Percentiles rank a stretch among this genome's conserved stretches.
phyloP scores from a whole-genome alignment of 1,140 invertebrate genomes.

The Eurytemora carolleeae region DNA sequence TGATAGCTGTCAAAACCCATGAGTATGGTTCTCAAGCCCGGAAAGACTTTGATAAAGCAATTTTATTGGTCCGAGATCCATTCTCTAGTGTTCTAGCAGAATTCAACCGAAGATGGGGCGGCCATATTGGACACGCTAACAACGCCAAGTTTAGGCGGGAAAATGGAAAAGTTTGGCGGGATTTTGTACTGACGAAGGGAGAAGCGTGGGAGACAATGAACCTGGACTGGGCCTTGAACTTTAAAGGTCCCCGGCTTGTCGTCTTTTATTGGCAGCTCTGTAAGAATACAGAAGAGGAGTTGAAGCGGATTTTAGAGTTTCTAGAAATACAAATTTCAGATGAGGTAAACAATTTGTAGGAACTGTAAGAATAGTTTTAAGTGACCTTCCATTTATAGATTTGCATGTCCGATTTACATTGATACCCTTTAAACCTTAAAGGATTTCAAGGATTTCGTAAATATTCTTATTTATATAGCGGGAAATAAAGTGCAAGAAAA shows the following conservation, averaged over 20 bases:
- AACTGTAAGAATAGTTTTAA: too few relatives aligned
- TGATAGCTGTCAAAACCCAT: conserved; percentile 55
- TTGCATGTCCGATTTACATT: too few relatives aligned
- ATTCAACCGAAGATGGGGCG: conserved; percentile 46
- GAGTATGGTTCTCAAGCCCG: conserved; percentile 38
- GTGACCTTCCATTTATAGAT: too few relatives aligned
- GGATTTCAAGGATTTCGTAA: too few relatives aligned
- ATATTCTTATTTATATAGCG: too few relatives aligned
- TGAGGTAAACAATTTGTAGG: too few relatives aligned
- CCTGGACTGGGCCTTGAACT: not conserved
- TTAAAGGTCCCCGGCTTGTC: not conserved
- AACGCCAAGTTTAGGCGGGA: conserved; percentile 32
- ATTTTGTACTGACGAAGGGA: not conserved
- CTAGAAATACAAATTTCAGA: too few relatives aligned
- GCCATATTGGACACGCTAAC: conserved; percentile 44
- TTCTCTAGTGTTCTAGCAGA: conserved; percentile 42
- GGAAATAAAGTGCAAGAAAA: too few relatives aligned
- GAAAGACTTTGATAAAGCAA: conserved; percentile 38
- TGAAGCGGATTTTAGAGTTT: too few relatives aligned
- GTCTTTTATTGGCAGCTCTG: too few relatives aligned
- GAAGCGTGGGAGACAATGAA: not conserved
- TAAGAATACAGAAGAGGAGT: too few relatives aligned
- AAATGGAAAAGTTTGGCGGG: not conserved
- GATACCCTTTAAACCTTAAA: too few relatives aligned
- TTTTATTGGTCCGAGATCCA: conserved; percentile 46